Percentiles rank a stretch among this genome's conserved stretches.
phyloP scores from a whole-genome alignment of 1,140 invertebrate genomes.

The Sarcophaga bullata region DNA sequence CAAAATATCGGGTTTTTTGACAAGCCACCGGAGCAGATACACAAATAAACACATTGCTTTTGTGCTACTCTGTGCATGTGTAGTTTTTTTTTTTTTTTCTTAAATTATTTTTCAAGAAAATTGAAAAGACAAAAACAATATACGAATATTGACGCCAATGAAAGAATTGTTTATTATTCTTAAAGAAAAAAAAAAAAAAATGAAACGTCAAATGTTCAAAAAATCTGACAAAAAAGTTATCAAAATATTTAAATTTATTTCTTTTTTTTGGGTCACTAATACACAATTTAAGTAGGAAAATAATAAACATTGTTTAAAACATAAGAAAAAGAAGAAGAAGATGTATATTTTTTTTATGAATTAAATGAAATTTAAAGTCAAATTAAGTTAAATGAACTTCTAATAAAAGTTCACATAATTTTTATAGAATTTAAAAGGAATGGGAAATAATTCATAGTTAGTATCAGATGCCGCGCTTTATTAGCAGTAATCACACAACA shows the following conservation, averaged over 20 bases:
- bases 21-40: too few species aligned
- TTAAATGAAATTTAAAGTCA: not conserved
- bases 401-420: not conserved
- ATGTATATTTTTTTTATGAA: not conserved
- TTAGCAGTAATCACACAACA: too few species aligned
- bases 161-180: not conserved
- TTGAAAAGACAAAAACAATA: too few species aligned
- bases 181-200: not conserved
- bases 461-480: too few species aligned
- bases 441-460: too few species aligned
- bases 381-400: not conserved
- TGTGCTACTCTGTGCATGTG: too few species aligned
- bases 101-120: not conserved
- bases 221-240: not conserved
- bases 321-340: too few species aligned
- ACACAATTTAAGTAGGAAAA: not conserved
- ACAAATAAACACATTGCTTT: too few species aligned
- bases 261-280: not conserved
- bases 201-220: constrained; percentile 1
- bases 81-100: not conserved
- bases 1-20: not conserved
- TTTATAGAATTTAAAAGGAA: too few species aligned
- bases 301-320: too few species aligned
- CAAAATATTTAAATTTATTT: not conserved
- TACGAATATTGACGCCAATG: not conserved